Evolutionary conservation across 2,797 vertebrate species (phyloP).

Genomic region (Peromyscus eremicus): DNA sequence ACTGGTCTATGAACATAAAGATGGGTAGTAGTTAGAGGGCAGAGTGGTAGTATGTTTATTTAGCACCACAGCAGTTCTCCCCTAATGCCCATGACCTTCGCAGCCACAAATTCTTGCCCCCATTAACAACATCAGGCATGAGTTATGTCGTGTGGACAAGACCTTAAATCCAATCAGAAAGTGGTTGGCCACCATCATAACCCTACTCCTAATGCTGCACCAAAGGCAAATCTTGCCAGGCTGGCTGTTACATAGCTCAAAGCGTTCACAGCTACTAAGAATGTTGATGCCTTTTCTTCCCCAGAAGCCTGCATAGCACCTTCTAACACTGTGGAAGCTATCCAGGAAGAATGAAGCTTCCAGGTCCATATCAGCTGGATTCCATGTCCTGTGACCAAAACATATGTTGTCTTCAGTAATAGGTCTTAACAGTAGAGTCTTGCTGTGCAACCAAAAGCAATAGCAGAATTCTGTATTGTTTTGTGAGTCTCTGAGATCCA

Average conservation of each 20-base stretch:
- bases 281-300: background rate
- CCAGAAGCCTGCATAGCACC: no score
- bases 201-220: background rate
- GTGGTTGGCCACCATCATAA: background rate
- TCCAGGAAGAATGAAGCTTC: no score
- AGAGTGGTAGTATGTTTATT: background rate
- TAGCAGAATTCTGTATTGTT: background rate
- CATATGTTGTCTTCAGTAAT: background rate
- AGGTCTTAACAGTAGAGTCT: background rate
- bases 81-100: background rate
- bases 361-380: background rate
- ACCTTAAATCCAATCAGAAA: background rate
- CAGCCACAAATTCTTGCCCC: background rate
- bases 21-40: background rate
- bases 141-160: no score
- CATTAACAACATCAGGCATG: background rate
- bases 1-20: background rate
- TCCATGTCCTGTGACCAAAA: background rate
- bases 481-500: background rate
- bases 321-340: background rate
- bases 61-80: background rate
- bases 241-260: background rate
- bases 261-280: background rate
- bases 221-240: background rate
- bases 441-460: background rate